Conservation (phyloP, 2,113 vertebrate genomes). For the Peucedramus taeniatus region DNA sequence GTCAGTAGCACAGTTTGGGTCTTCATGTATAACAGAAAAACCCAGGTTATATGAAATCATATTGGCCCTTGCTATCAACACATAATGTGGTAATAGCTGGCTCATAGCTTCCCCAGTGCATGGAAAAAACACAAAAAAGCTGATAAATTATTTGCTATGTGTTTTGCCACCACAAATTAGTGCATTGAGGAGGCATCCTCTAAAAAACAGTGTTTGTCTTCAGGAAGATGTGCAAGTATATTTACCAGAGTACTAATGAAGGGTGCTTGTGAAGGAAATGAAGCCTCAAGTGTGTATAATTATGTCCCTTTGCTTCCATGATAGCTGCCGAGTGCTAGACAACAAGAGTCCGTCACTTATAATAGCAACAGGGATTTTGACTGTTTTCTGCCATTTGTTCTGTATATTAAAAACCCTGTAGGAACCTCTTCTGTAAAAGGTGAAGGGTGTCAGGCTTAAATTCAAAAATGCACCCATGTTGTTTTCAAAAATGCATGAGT, state of each 20-base stretch:
- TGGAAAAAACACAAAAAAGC: background rate
- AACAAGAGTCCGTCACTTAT: background rate
- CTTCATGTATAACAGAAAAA: background rate
- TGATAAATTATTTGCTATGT: background rate
- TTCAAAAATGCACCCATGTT: background rate
- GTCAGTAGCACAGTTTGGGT: background rate
- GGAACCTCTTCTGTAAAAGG: background rate
- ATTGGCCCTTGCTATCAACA: background rate
- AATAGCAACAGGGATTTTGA: background rate
- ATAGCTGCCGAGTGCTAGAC: slow-evolving; percentile 26
- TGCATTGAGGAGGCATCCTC: background rate
- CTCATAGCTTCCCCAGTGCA: background rate
- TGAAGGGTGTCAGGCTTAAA: background rate
- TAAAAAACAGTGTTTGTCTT: slow-evolving; percentile 35
- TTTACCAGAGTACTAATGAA: slow-evolving; percentile 39
- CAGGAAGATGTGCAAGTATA: slow-evolving; percentile 28
- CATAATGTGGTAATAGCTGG: background rate
- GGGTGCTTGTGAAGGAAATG: slow-evolving; percentile 43
- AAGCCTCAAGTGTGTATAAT: slow-evolving; percentile 37
- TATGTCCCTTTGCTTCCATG: slow-evolving; percentile 1
- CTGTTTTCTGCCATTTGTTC: background rate
- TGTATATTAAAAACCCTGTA: background rate
- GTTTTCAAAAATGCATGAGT: background rate
- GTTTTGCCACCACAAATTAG: slow-evolving; percentile 18
- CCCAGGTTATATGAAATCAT: background rate